phyloP scores from a whole-genome alignment of 2,888 invertebrate genomes.

The Petrolisthes cinctipes region DNA sequence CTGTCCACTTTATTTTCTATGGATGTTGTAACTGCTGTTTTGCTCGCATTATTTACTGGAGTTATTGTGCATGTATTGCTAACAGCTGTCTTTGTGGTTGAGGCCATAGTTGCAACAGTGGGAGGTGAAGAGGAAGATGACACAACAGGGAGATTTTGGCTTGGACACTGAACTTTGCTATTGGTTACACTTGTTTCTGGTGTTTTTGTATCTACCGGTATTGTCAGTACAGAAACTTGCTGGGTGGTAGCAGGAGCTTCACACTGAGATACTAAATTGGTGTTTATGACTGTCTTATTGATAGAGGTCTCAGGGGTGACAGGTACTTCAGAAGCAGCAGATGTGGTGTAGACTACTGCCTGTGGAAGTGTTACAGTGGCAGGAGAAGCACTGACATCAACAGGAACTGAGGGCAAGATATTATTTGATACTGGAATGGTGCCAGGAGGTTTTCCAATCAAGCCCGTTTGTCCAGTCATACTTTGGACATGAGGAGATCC shows the following conservation, averaged over 20 bases:
- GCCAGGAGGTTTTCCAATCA: slow-evolving; percentile 16
- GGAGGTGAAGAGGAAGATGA: slow-evolving; percentile 3
- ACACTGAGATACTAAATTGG: slow-evolving; percentile 2
- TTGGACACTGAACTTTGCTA: background rate
- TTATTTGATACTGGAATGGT: background rate
- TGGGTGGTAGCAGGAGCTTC: slow-evolving; percentile 7
- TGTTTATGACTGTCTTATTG: slow-evolving; percentile 9
- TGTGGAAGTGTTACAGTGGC: slow-evolving; percentile 17
- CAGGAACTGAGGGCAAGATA: slow-evolving; percentile 18
- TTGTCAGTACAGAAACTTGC: slow-evolving; percentile 5
- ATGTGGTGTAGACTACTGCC: slow-evolving; percentile 8
- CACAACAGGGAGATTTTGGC: background rate
- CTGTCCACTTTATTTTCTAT: slow-evolving; percentile 16
- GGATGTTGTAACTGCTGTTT: background rate
- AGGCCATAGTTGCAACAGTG: background rate
- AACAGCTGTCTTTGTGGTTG: background rate
- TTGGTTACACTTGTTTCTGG: background rate
- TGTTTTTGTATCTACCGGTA: slow-evolving; percentile 3
- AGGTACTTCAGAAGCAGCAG: slow-evolving; percentile 32
- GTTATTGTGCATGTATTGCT: slow-evolving; percentile 11
- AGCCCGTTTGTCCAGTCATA: slow-evolving; percentile 29
- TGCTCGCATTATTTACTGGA: background rate
- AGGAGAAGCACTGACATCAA: slow-evolving; percentile 8
- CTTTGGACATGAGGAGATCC: slow-evolving; percentile 44
- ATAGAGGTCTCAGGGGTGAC: slow-evolving; percentile 10